Conservation (phyloP, 2,888 invertebrate species). For the Eristalis intricaria region DNA sequence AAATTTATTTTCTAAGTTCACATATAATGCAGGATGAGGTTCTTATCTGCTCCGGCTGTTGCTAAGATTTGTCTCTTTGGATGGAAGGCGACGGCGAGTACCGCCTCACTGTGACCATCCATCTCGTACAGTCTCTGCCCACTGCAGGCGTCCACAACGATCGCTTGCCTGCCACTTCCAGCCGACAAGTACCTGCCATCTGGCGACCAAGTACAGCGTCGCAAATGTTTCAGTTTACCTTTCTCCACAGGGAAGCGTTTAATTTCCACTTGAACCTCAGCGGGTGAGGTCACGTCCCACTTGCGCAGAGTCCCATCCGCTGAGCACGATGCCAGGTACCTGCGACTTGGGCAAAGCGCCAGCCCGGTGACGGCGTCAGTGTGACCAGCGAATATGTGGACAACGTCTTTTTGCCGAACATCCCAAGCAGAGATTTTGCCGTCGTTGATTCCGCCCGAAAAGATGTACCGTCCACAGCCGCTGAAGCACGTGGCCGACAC, state of each 20-base stretch:
- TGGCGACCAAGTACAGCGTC: conserved; percentile 95
- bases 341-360: conserved; percentile 84
- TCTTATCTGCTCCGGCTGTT: too few relatives aligned
- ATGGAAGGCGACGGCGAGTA: too few relatives aligned
- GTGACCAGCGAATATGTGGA: conserved; percentile 93
- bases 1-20: too few relatives aligned
- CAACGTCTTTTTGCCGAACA: conserved; percentile 91
- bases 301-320: conserved; percentile 98
- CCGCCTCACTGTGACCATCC: too few relatives aligned
- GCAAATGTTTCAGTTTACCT: conserved; percentile 98
- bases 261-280: conserved; percentile 80
- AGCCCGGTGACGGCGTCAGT: conserved; percentile 97
- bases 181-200: conserved; percentile 84
- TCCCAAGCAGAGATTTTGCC: conserved; percentile 99
- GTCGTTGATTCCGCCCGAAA: conserved; percentile 94
- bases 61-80: too few relatives aligned
- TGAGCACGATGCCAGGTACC: conserved; percentile 95
- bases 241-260: conserved; percentile 96
- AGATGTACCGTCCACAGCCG: conserved; percentile 82
- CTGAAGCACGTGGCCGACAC: not conserved
- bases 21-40: too few relatives aligned
- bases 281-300: conserved; percentile 89
- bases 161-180: too few relatives aligned
- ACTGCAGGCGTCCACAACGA: too few relatives aligned
- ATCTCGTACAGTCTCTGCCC: too few relatives aligned